phyloP scores from a whole-genome alignment of 1,140 invertebrate species.

The Pseudomyrmex concolor region DNA sequence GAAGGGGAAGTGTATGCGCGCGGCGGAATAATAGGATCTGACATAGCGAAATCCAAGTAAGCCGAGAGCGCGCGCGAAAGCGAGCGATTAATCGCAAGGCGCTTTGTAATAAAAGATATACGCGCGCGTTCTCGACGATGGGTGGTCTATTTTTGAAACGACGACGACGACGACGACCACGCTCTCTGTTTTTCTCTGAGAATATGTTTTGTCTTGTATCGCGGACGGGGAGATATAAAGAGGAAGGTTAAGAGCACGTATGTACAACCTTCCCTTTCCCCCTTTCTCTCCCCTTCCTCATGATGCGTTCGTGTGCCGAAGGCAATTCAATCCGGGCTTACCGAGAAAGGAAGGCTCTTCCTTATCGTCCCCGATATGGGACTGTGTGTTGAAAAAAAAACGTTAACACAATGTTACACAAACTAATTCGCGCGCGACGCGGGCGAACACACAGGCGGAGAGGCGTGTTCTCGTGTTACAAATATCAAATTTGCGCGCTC shows the following conservation, averaged over 20 bases:
- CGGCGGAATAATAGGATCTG: not conserved
- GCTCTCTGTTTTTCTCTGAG: constrained; percentile 46
- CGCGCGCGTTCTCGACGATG: constrained; percentile 14
- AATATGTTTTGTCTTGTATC: constrained; percentile 42
- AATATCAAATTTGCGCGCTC: too few species aligned
- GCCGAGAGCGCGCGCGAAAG: not conserved
- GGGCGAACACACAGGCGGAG: too few species aligned
- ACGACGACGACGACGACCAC: constrained; percentile 2
- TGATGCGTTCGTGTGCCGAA: constrained; percentile 15
- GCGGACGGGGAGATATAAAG: not conserved
- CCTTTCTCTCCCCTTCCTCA: not conserved
- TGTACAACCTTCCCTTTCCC: too few species aligned
- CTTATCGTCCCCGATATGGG: constrained; percentile 43
- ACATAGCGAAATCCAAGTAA: not conserved
- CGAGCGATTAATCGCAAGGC: not conserved
- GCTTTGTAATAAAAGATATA: not conserved
- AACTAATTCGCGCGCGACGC: constrained; percentile 55
- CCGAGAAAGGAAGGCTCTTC: not conserved
- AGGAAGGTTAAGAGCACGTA: not conserved
- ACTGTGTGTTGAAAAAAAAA: not conserved
- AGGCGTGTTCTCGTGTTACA: too few species aligned
- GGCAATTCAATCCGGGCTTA: constrained; percentile 13
- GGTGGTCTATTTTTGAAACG: constrained; percentile 60
- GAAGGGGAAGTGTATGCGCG: too few species aligned
- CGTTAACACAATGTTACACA: constrained; percentile 65